Base-by-base conservation (phyloP, 2,797 vertebrate species). In the Coilia nasus region DNA sequence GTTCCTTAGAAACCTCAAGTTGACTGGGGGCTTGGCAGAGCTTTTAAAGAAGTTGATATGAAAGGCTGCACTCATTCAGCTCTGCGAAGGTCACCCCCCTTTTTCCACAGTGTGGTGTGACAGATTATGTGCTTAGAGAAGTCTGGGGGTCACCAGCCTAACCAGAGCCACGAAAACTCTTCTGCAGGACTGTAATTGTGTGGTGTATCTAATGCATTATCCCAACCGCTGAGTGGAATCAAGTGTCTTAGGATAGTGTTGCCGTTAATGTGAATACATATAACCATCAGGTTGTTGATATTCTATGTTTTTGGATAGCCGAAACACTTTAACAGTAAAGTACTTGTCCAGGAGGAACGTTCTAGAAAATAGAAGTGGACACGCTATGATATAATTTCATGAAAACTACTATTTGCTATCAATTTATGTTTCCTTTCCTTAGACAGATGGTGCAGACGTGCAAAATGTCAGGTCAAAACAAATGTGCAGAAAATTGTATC, bases 101-200 rank as follows among this genome's bases (percentile, higher is more conserved):
- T 25, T 2, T 25, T 2, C 80, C 84, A 3, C 57, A 28, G 59
- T n/a, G 41, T 85, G 50, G 80, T 47, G 81, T 67, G 78, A 85
- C 78, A 67, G 80, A 62, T 81, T 64, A 64, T 44, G 17, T 67
- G 44, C 80, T 81, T 47, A 81, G 78, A 60, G 75, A 10, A 78
- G 31, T 44, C 15, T 2, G 35, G 47, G n/a, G 84, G 60, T 81
- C 50, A 62, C 60, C 35, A 57, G 10, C 44, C 46, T 44, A 23
- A 81, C 31, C 71, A 59, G 50, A 71, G 71, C 31, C 44, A 59
- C 50, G 21, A 84, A 84, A 84, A 47, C 71, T 84, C 83, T 56
- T n/a, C 60, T 25, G 44, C 35, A 83, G 44, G 57, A 47, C 60
- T 46, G n/a, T 31, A 83, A 83, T 62, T 41, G 41, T 59, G 81